Conservation (phyloP, 2,113 vertebrate species). For the Gracilinanus agilis region DNA sequence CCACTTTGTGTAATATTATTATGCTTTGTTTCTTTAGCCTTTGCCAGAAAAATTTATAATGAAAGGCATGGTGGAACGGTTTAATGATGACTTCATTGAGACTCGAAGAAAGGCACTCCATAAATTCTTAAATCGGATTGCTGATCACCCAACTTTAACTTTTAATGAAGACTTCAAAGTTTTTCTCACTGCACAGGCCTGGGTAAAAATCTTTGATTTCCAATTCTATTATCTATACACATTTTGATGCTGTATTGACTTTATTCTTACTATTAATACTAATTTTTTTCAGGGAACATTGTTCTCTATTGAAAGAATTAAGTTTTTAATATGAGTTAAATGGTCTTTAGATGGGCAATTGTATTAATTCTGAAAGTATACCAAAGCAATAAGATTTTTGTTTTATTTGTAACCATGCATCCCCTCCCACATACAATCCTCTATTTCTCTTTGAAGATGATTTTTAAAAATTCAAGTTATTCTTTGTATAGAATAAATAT, state of each 20-base stretch:
- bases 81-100: slow-evolving; percentile 96
- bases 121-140: slow-evolving; percentile 93
- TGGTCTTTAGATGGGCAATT: background rate
- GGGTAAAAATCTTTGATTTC: slow-evolving; percentile 82
- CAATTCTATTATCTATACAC: slow-evolving; percentile 12
- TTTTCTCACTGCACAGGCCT: slow-evolving; percentile 94
- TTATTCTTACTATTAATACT: background rate
- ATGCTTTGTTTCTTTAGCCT: slow-evolving; percentile 85
- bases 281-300: background rate
- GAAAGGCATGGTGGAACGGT: slow-evolving; percentile 97
- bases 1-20: background rate
- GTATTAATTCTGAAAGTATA: background rate
- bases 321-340: background rate
- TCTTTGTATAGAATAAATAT: background rate
- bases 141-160: slow-evolving; percentile 95
- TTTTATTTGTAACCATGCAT: background rate
- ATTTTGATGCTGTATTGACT: background rate
- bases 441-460: slow-evolving; percentile 27
- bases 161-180: slow-evolving; percentile 93
- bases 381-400: background rate
- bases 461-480: background rate
- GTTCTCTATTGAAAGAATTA: background rate
- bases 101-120: slow-evolving; percentile 94
- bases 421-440: background rate
- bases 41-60: slow-evolving; percentile 98